Evolutionary conservation across 2,888 invertebrate genomes (phyloP), one percentile per base, ranked within the genome.

Genomic region (Pristionchus japonicus): DNA sequence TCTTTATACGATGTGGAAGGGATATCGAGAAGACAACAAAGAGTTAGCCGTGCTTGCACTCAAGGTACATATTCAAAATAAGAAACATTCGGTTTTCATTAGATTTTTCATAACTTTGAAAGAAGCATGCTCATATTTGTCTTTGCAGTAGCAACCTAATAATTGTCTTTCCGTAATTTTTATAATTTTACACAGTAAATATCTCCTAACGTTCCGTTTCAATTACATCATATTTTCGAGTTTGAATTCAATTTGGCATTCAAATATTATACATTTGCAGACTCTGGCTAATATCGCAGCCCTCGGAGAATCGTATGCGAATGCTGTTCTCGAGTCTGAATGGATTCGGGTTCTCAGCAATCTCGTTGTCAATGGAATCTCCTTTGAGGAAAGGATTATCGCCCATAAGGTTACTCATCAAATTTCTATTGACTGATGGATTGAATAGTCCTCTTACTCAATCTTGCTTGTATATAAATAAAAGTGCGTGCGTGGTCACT

Each of bases 331-430:
- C 31, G 70, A 49, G n/a, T 91, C 90, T 89, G 93, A 91, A 80
- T 93, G 93, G 93, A 88, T 93, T 37, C 90, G 90, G 17, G 88
- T 91, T n/a, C 90, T 93, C 61, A 89, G 91, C 34, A 52, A 89
- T n/a, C 89, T 93, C 87, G 89, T 92, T 27, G 85, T 86, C 31
- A 88, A 90, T 61, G 93, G 92, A 15, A 89, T 89, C 40, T 89
- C 90, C 61, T 88, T 92, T 52, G 92, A 91, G 82, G 92, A 93
- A 74, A 70, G 90, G 43, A 82, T 93, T 37, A 67, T 91, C 47
- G 89, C 93, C 9, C 92, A 93, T 86, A 93, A 93, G 84, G 92
- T 91, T n/a, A n/a, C n/a, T n/a, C n/a, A n/a, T n/a, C n/a, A n/a
- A n/a, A n/a, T n/a, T n/a, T n/a, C n/a, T n/a, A n/a, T n/a, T 80